Conservation (phyloP, 2,888 invertebrate genomes). For the Lumbricus terrestris region DNA sequence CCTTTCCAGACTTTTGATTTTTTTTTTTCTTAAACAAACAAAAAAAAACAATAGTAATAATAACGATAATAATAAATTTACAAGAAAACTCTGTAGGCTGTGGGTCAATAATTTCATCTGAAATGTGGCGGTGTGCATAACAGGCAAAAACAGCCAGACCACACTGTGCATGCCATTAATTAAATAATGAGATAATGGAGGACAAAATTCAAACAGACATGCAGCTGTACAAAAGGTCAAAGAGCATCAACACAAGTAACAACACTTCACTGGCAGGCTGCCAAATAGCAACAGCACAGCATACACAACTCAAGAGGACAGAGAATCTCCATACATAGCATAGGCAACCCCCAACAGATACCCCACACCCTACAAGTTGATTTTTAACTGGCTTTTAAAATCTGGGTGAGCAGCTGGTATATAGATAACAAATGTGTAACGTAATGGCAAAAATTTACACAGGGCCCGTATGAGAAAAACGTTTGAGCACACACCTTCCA, state of each 20-base stretch:
- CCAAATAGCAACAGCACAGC: not conserved
- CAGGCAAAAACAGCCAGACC: not conserved
- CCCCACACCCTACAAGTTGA: not conserved
- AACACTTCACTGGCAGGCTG: not conserved
- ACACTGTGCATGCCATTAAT: not conserved
- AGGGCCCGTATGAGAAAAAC: not conserved
- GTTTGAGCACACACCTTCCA: slow-evolving; percentile 25
- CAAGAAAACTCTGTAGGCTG: not conserved
- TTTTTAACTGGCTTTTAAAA: not conserved
- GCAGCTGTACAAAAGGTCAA: not conserved
- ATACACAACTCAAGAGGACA: not conserved
- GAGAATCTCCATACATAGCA: not conserved
- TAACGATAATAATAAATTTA: not conserved
- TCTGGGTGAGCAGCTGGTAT: not conserved
- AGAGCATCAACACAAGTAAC: not conserved
- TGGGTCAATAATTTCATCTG: not conserved
- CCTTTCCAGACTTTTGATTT: too few species aligned
- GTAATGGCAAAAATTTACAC: not conserved
- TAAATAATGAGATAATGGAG: not conserved
- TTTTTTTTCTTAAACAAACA: too few species aligned
- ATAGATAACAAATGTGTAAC: not conserved
- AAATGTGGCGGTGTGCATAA: not conserved
- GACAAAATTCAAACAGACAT: not conserved
- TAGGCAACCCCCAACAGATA: not conserved
- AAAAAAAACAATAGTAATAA: not conserved